Conservation (phyloP, 1,140 invertebrate genomes). For the Tetramorium parvispinum region DNA sequence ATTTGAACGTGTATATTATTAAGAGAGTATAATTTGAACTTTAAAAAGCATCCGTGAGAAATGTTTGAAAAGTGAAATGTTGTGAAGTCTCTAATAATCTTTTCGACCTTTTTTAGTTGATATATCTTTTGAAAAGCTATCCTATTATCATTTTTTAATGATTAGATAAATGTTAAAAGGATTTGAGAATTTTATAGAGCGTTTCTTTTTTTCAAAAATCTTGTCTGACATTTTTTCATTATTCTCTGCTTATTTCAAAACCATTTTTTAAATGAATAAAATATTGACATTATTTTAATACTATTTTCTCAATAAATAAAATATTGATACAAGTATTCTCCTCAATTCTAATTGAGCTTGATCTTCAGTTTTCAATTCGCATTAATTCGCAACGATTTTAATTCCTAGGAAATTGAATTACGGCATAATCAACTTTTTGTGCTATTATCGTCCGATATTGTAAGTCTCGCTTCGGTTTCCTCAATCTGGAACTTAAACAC, state of each 20-base stretch:
- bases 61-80: background rate
- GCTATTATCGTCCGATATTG: background rate
- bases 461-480: background rate
- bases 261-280: background rate
- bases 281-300: background rate
- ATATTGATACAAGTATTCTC: background rate
- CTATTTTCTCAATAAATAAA: background rate
- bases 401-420: background rate
- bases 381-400: background rate
- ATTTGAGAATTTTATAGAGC: background rate
- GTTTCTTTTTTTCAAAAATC: background rate
- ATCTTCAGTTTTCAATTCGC: background rate
- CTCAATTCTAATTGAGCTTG: background rate
- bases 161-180: background rate
- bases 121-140: background rate
- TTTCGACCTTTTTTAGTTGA: background rate
- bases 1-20: background rate
- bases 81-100: background rate
- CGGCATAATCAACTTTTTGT: background rate
- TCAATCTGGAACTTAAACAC: background rate
- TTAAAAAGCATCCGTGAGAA: background rate
- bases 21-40: background rate
- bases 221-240: background rate
- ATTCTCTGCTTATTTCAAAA: background rate
- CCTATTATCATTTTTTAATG: background rate